Evolutionary conservation across 1,140 invertebrate genomes (phyloP), one percentile per base, ranked within the genome.

Genomic region (Hetaerina americana): DNA sequence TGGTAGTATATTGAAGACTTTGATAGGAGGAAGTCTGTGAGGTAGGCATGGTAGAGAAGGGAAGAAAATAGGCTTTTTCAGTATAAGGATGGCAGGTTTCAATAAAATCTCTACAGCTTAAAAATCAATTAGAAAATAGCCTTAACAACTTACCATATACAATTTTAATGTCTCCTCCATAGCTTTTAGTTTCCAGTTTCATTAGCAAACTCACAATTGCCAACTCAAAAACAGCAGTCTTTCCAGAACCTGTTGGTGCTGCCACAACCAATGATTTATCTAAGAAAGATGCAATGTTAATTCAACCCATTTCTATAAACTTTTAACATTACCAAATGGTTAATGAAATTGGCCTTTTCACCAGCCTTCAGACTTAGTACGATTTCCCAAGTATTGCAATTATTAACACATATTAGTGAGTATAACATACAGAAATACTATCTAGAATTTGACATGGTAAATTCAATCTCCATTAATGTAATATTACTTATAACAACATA

Each of bases 201-300:
- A 86, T 86, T 25, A 91, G 77, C 18, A 91, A 78, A 73, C 87
- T 82, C 5, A 92, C 80, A 66, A 93, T 90, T 0, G 90, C 89
- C 76, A 94, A 80, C 84, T 94, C 92, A 82, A 94, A 92, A 27
- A 93, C 81, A 27, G 87, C 89, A 0, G 92, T 93, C 82, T 94
- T 94, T 28, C 92, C 92, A 18, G 90, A 90, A 28, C 91, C 91
- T 18, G 91, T 93, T 0, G 91, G 91, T 18, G 91, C 89, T 73
- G 88, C 88, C 3, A 93, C 84, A 5, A 92, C 89, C 67, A 92
- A 75, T 5, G 89, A 86, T 75, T 87, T 85, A 79, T 92, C 90
- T 85, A 80, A 75, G 78, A 29, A 12, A 26, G n/a, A n/a, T n/a
- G n/a, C n/a, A n/a, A n/a, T n/a, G n/a, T n/a, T 18, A 69, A 71